These are phyloP conservation scores for Diploscapter pachys DNA, from an alignment of 1,140 invertebrate species.

Conservation along the genomic window DNA sequence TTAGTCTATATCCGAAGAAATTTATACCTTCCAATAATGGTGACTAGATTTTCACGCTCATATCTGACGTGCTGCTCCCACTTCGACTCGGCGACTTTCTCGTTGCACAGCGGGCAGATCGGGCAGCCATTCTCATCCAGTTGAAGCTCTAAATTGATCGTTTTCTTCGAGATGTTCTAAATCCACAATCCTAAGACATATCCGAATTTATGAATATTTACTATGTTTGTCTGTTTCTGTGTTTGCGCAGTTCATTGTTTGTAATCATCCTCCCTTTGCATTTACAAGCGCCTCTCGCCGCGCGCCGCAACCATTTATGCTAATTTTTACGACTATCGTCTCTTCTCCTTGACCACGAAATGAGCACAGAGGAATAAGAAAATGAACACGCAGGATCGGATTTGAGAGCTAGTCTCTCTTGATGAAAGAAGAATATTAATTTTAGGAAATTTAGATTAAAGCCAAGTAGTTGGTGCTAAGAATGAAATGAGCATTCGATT, in stretches of 20 bases:
- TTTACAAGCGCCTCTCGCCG: slow-evolving; percentile 19
- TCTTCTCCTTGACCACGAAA: no score
- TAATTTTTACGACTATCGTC: slow-evolving; percentile 21
- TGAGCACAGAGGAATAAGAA: no score
- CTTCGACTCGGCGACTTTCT: background rate
- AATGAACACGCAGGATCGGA: no score
- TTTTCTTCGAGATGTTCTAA: no score
- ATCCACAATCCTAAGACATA: no score
- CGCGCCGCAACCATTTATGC: slow-evolving; percentile 16
- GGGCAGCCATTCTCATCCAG: slow-evolving; percentile 8
- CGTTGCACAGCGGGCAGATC: slow-evolving; percentile 9
- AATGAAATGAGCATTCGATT: no score
- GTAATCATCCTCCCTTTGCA: slow-evolving; percentile 10
- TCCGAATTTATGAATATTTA: no score
- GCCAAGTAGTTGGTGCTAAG: no score
- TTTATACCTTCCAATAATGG: background rate
- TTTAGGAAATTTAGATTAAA: no score
- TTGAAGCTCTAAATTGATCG: slow-evolving; percentile 3
- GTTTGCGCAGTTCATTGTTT: slow-evolving; percentile 11
- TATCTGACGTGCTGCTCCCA: slow-evolving; percentile 4
- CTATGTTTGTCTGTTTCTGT: background rate
- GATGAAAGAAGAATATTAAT: no score
- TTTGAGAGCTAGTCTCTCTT: no score
- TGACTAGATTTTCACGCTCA: slow-evolving; percentile 5
- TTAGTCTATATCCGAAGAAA: background rate